phyloP scores from a whole-genome alignment of 1,140 invertebrate genomes.

The Achatina immaculata region DNA sequence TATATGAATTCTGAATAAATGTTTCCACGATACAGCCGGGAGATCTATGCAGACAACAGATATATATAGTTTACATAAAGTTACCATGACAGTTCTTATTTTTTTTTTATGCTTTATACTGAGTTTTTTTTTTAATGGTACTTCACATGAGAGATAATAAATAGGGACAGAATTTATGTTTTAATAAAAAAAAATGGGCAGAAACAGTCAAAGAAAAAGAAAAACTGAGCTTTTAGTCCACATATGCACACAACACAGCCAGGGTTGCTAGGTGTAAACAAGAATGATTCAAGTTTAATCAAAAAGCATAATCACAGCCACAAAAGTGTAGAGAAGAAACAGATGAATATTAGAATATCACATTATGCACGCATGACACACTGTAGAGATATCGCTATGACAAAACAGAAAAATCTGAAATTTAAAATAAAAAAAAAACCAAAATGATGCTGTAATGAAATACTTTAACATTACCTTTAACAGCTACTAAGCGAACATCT shows the following conservation, averaged over 20 bases:
- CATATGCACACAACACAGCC: neutral
- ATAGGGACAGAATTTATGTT: too few species aligned
- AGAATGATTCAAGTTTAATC: neutral
- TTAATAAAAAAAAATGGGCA: neutral
- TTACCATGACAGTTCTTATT: neutral
- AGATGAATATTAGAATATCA: neutral
- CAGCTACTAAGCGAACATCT: slow-evolving; percentile 41
- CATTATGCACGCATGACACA: neutral
- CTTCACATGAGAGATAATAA: too few species aligned
- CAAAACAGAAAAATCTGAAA: slow-evolving; percentile 17
- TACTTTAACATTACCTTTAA: slow-evolving; percentile 43
- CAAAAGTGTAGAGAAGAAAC: neutral
- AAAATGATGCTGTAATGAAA: neutral
- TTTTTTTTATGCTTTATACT: neutral
- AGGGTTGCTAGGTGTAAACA: neutral
- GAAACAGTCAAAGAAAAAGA: slow-evolving; percentile 6
- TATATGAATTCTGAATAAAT: too few species aligned
- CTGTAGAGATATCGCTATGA: neutral
- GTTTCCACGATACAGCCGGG: neutral
- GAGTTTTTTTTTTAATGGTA: too few species aligned
- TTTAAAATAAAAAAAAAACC: slow-evolving; percentile 25
- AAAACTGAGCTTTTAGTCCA: neutral
- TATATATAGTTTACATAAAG: neutral
- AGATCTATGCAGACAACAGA: slow-evolving; percentile 20
- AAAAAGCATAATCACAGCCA: slow-evolving; percentile 24